phyloP scores from a whole-genome alignment of 2,113 vertebrate species.

The Brachyistius frenatus region DNA sequence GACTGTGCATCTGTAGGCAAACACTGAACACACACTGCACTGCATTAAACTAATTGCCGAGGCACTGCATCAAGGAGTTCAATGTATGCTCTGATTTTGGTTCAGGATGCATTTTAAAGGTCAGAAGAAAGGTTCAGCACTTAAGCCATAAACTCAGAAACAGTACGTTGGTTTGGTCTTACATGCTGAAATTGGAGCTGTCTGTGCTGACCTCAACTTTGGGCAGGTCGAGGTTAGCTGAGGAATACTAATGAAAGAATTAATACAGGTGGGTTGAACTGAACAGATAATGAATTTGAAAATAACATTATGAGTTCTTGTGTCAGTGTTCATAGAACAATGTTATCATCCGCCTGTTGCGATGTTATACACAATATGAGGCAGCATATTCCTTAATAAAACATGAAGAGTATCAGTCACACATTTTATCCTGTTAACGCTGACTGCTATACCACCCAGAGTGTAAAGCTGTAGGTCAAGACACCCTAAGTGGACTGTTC shows the following conservation, averaged over 20 bases:
- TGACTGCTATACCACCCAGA: neutral
- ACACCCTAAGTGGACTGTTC: constrained; percentile 46
- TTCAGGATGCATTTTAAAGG: constrained; percentile 33
- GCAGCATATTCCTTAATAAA: neutral
- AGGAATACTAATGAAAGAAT: constrained; percentile 59
- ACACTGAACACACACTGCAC: neutral
- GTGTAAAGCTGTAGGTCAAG: constrained; percentile 41
- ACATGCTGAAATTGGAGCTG: constrained; percentile 33
- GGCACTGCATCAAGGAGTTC: constrained; percentile 21
- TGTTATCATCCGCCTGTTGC: neutral
- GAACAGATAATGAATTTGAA: constrained; percentile 34
- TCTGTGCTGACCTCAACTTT: constrained; percentile 38
- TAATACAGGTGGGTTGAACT: constrained; percentile 18
- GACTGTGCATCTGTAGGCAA: constrained; percentile 7
- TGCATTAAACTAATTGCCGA: constrained; percentile 1
- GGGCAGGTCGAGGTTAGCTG: constrained; percentile 8
- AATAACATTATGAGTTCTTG: constrained; percentile 13
- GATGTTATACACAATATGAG: neutral
- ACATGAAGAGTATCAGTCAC: neutral
- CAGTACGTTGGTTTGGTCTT: constrained; percentile 1
- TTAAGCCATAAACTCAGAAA: constrained; percentile 44
- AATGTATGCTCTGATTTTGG: neutral
- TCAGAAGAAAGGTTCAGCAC: constrained; percentile 30
- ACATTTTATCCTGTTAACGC: constrained; percentile 4
- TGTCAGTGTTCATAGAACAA: neutral